Evolutionary conservation across 2,888 invertebrate genomes (phyloP).

Genomic region (Hirtodrosophila duncani): DNA sequence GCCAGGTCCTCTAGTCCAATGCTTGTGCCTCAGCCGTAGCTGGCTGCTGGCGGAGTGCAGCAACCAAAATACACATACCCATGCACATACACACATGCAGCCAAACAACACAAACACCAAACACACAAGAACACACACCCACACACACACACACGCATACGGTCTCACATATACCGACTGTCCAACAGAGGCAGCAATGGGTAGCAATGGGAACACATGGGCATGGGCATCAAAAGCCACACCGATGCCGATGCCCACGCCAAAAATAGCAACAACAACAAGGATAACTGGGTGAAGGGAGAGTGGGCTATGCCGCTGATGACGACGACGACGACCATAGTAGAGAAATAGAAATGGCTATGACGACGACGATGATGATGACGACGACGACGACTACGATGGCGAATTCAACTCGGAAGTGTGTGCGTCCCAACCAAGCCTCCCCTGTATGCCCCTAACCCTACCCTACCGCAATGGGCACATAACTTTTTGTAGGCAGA

Average conservation of each 20-base stretch:
- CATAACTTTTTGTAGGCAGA: slow-evolving; percentile 57
- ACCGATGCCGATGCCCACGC: slow-evolving; percentile 51
- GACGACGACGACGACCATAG: slow-evolving; percentile 37
- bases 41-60: slow-evolving; percentile 65
- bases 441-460: not conserved
- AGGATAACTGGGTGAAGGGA: slow-evolving; percentile 17
- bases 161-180: not conserved
- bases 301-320: slow-evolving; percentile 25
- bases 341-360: slow-evolving; percentile 41
- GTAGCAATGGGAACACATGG: too few species aligned
- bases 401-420: slow-evolving; percentile 60
- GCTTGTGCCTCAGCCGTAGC: slow-evolving; percentile 41
- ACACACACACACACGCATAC: slow-evolving; percentile 12
- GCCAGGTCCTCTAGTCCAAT: slow-evolving; percentile 33
- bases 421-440: slow-evolving; percentile 46
- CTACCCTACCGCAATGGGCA: slow-evolving; percentile 38
- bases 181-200: slow-evolving; percentile 14
- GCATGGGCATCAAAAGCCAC: slow-evolving; percentile 68
- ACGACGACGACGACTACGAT: slow-evolving; percentile 29
- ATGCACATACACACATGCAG: not conserved
- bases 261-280: slow-evolving; percentile 41
- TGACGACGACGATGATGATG: slow-evolving; percentile 42
- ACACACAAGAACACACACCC: slow-evolving; percentile 22
- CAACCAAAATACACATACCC: slow-evolving; percentile 15
- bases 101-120: not conserved